Evolutionary conservation across 2,113 vertebrate species (phyloP), one percentile per base, ranked within the genome.

Genomic region (Vireo altiloquus): DNA sequence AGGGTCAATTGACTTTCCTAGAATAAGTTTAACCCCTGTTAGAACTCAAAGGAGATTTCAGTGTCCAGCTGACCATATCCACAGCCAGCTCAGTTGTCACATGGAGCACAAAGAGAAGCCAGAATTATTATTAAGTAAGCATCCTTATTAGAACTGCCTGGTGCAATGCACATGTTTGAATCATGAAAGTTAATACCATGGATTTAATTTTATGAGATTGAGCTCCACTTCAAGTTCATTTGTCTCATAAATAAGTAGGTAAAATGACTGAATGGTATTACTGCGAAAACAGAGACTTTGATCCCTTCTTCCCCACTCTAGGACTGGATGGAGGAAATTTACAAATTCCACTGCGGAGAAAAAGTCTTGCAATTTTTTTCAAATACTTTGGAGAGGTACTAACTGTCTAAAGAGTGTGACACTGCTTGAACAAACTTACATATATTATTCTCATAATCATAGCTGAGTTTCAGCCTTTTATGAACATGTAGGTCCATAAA

Each of bases 91-190:
- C 46, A 49, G 15, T 2, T 53, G 35, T 28, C 56, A 40, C 7
- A 15, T 6, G 37, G 40, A 70, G 14, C 3, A 39, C 11, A 64
- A 60, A 60, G 7, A 68, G 11, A 50, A 31, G 19, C 1, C 46
- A 61, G 53, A 80, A 33, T 39, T 74, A 11, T 46, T 74, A 70
- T 22, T 13, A 78, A 57, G 19, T 31, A 68, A 64, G 14, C 3
- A 42, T 33, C 14, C 13, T 72, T 47, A 35, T 52, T 60, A 76
- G 1, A 17, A 37, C 20, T 49, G 33, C 9, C 49, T 76, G 4
- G 13, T 60, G 7, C 17, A 72, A 52, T 6, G 4, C 21, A 28
- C 0, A 0, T 81, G 4, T 52, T 82, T 75, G 30, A 79, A 71
- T 56, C 10, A 30, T 4, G 3, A 2, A 31, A 71, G 8, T 56